These are phyloP conservation scores for Aurelia sp. DNA, from an alignment of 30 jellyfish, hydroid and myxozoan genomes.

Conservation along the genomic window DNA sequence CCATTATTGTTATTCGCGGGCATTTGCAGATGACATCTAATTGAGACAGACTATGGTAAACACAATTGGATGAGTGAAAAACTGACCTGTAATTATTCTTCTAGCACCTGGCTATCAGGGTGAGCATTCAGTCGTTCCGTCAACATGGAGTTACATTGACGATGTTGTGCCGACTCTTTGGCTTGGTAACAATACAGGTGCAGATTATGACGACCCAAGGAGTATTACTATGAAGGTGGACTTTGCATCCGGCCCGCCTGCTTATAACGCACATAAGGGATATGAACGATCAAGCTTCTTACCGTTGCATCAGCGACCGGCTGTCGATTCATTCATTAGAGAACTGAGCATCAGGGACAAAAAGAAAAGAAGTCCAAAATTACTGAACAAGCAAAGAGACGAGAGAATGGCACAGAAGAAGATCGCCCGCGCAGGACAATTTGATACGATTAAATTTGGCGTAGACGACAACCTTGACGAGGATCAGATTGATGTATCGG, in stretches of 20 bases:
- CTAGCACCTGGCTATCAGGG: slow-evolving; percentile 53
- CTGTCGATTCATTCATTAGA: slow-evolving; percentile 50
- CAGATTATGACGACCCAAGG: slow-evolving; percentile 28
- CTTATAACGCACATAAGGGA: slow-evolving; percentile 17
- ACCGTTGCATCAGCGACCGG: slow-evolving; percentile 32
- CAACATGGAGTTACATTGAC: slow-evolving; percentile 77
- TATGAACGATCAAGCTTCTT: slow-evolving; percentile 52
- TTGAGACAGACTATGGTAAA: no score
- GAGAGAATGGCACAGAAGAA: background rate
- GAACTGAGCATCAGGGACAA: slow-evolving; percentile 67
- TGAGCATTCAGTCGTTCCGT: slow-evolving; percentile 68
- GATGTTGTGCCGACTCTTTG: slow-evolving; percentile 51
- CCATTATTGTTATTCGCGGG: no score
- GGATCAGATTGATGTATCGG: slow-evolving; percentile 5
- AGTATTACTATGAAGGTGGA: slow-evolving; percentile 17
- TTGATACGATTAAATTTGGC: slow-evolving; percentile 52
- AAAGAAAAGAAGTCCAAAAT: background rate
- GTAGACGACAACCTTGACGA: slow-evolving; percentile 5
- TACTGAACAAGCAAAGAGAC: background rate
- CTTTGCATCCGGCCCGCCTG: slow-evolving; percentile 49
- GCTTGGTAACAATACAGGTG: slow-evolving; percentile 39
- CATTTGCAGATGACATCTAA: no score
- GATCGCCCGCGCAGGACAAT: slow-evolving; percentile 42
- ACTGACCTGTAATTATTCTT: background rate
- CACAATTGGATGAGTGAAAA: no score